These are phyloP conservation scores for Empis livida DNA, from an alignment of 2,888 invertebrate genomes.

Conservation along the genomic window DNA sequence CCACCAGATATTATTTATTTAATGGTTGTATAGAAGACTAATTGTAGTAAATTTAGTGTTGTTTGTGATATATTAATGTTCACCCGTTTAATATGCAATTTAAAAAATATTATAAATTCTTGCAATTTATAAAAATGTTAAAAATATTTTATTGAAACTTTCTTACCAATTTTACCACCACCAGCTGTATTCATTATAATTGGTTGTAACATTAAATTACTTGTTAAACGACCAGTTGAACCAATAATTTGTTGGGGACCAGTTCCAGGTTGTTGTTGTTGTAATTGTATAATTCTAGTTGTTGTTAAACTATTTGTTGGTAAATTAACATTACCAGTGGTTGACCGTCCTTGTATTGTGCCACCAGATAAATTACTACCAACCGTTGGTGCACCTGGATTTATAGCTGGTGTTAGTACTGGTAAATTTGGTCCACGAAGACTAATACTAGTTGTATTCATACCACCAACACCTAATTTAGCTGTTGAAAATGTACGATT, in stretches of 20 bases:
- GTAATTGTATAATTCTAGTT: constrained; percentile 34
- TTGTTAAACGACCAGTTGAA: constrained; percentile 26
- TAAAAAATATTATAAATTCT: too few relatives aligned
- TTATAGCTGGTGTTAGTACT: constrained; percentile 21
- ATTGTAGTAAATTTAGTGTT: too few relatives aligned
- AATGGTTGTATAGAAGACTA: too few relatives aligned
- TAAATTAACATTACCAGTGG: constrained; percentile 19
- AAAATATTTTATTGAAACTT: too few relatives aligned
- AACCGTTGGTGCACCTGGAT: constrained; percentile 13
- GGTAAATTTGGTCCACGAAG: constrained; percentile 31
- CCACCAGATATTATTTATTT: too few relatives aligned
- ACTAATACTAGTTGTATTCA: constrained; percentile 33
- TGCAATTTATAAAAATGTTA: too few relatives aligned
- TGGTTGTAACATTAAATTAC: constrained; percentile 34
- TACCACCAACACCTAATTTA: constrained; percentile 20
- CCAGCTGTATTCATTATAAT: constrained; percentile 30
- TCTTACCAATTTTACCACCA: constrained; percentile 28
- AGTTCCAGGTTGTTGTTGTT: constrained; percentile 27
- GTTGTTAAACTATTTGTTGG: constrained; percentile 27
- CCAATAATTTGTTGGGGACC: constrained; percentile 30
- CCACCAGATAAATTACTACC: constrained; percentile 13
- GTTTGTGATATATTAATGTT: too few relatives aligned
- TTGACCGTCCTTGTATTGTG: background rate
- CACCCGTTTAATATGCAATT: too few relatives aligned
- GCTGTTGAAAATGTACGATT: constrained; percentile 28